Conservation (phyloP, 92 coral and sea anemone genomes). For the Umimayanthus kanabou region DNA sequence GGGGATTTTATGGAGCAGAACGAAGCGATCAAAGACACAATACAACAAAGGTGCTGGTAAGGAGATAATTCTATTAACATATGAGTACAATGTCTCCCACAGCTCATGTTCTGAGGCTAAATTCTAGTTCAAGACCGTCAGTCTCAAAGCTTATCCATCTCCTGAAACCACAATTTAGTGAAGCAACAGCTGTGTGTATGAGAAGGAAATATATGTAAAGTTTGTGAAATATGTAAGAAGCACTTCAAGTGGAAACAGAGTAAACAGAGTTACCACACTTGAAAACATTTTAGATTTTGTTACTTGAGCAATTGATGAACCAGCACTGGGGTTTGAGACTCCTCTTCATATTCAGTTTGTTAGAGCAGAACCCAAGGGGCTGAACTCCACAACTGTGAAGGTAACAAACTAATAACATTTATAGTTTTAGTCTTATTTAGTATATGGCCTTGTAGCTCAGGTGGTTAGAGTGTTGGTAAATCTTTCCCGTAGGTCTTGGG, state of each 20-base stretch:
- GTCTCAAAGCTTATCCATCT: constrained; percentile 1
- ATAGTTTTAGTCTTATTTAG: too few relatives aligned
- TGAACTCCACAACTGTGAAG: not conserved
- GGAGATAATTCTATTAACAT: too few relatives aligned
- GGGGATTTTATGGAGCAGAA: too few relatives aligned
- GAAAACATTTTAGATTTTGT: not conserved
- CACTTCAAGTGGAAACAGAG: constrained; percentile 11
- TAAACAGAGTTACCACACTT: constrained; percentile 1
- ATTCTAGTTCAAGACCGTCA: not conserved
- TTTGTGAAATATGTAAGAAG: constrained; percentile 2
- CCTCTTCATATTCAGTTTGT: not conserved
- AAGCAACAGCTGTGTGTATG: not conserved
- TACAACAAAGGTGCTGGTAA: too few relatives aligned
- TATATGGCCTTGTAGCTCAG: too few relatives aligned
- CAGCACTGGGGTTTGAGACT: not conserved
- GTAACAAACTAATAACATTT: too few relatives aligned
- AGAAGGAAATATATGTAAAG: not conserved
- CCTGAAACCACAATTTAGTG: not conserved
- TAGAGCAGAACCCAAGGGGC: not conserved
- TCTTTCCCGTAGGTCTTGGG: too few relatives aligned
- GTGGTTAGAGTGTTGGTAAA: too few relatives aligned
- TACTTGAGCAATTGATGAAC: constrained; percentile 24
- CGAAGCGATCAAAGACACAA: too few relatives aligned
- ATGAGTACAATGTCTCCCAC: too few relatives aligned
- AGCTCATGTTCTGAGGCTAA: constrained; percentile 59